Evolutionary conservation across 2,888 invertebrate genomes (phyloP).

Genomic region (Pycnomerus fuliginosus): DNA sequence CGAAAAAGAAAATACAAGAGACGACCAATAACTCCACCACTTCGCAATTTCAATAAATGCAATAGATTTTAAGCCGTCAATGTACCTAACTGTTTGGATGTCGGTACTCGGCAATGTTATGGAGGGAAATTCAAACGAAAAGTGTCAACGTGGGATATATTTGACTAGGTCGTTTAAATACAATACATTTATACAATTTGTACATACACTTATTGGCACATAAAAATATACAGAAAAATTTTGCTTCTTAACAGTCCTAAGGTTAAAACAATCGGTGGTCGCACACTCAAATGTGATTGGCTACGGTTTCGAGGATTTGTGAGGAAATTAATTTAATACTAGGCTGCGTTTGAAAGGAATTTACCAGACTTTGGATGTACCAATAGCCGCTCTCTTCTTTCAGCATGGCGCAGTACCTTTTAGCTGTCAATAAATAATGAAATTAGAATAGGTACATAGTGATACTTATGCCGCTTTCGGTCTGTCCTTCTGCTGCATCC

Average conservation of each 20-base stretch:
- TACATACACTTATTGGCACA: slow-evolving; percentile 30
- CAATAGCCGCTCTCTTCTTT: slow-evolving; percentile 60
- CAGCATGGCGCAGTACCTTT: slow-evolving; percentile 67
- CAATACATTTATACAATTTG: slow-evolving; percentile 27
- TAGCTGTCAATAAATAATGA: slow-evolving; percentile 55
- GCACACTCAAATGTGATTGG: slow-evolving; percentile 10
- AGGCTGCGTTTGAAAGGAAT: slow-evolving; percentile 41
- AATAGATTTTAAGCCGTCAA: too few species aligned
- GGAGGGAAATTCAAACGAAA: slow-evolving; percentile 1
- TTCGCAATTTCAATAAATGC: too few species aligned
- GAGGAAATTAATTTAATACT: slow-evolving; percentile 38
- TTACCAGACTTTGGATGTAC: slow-evolving; percentile 53
- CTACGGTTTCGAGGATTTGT: slow-evolving; percentile 41
- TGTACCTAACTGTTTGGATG: background rate
- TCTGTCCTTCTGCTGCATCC: too few species aligned
- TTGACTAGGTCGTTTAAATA: slow-evolving; percentile 17
- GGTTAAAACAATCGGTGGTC: slow-evolving; percentile 2
- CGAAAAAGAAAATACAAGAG: too few species aligned
- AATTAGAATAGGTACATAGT: too few species aligned
- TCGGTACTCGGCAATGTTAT: background rate
- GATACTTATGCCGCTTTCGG: too few species aligned
- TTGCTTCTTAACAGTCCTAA: background rate
- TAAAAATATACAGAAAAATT: slow-evolving; percentile 7
- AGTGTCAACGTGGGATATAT: slow-evolving; percentile 19
- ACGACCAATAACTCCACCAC: too few species aligned